These are phyloP conservation scores for Hypolimnas misippus DNA, from an alignment of 2,888 invertebrate genomes.

Conservation along the genomic window DNA sequence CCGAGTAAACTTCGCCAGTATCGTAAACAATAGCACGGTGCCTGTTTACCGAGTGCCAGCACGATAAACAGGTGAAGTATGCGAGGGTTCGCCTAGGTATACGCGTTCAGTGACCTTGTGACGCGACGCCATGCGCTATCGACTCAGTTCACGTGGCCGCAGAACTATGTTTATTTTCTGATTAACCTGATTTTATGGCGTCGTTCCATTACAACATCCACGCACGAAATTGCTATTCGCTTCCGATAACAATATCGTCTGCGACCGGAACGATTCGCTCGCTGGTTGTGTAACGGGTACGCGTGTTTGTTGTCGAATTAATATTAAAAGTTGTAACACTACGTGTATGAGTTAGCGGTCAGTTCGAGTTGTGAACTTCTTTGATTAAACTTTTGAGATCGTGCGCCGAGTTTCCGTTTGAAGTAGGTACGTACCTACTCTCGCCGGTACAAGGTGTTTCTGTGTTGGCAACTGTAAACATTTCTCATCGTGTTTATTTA, in stretches of 20 bases:
- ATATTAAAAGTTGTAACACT: slow-evolving; percentile 41
- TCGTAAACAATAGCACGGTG: slow-evolving; percentile 60
- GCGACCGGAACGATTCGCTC: slow-evolving; percentile 1
- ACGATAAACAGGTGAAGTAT: slow-evolving; percentile 30
- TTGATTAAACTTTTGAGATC: slow-evolving; percentile 48
- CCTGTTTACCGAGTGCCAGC: slow-evolving; percentile 51
- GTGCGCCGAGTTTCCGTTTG: slow-evolving; percentile 30
- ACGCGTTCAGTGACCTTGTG: slow-evolving; percentile 61
- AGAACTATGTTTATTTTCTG: slow-evolving; percentile 40
- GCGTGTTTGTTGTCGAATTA: slow-evolving; percentile 42
- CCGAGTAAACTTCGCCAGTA: slow-evolving; percentile 57
- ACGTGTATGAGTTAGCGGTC: slow-evolving; percentile 29
- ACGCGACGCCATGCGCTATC: slow-evolving; percentile 38
- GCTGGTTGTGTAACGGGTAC: slow-evolving; percentile 25
- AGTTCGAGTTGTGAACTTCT: slow-evolving; percentile 38
- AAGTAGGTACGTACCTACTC: slow-evolving; percentile 17
- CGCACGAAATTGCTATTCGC: slow-evolving; percentile 11
- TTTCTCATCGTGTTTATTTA: slow-evolving; percentile 36
- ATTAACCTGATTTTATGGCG: slow-evolving; percentile 30
- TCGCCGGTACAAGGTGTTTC: slow-evolving; percentile 29
- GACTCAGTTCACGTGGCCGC: slow-evolving; percentile 41
- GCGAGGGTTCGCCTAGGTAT: slow-evolving; percentile 51
- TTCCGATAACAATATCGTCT: neutral
- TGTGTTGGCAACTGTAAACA: slow-evolving; percentile 30
- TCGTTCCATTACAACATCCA: slow-evolving; percentile 16